These are phyloP conservation scores for Drosophila rubida DNA, from an alignment of 2,888 invertebrate species.

Conservation along the genomic window DNA sequence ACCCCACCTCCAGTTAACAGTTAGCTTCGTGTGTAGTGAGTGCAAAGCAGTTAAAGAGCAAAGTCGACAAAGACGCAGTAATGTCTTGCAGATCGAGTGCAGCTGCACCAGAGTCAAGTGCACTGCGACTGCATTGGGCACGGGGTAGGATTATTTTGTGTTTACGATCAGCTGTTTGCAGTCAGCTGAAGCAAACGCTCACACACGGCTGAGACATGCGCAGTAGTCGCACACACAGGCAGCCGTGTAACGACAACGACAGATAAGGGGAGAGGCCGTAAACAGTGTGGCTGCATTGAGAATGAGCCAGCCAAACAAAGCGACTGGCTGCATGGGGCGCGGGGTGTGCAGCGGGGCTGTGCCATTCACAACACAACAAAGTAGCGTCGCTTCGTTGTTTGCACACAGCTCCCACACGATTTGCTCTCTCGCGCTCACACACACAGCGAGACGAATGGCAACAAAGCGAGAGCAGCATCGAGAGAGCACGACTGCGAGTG, in stretches of 20 bases:
- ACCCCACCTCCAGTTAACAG: conserved; percentile 11
- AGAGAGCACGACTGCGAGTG: conserved; percentile 8
- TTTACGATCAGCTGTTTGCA: conserved; percentile 65
- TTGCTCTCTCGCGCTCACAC: conserved; percentile 8
- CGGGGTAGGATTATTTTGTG: conserved; percentile 41
- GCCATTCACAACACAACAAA: conserved; percentile 29
- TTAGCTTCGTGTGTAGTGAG: conserved; percentile 13
- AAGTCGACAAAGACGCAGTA: conserved; percentile 8
- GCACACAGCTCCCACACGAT: conserved; percentile 13
- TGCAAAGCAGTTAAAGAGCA: not conserved
- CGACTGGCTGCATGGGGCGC: conserved; percentile 10
- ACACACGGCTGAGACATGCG: conserved; percentile 38
- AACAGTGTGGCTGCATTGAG: conserved; percentile 25
- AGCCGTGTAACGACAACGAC: conserved; percentile 1
- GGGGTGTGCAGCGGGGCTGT: not conserved
- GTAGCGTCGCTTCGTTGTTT: conserved; percentile 31
- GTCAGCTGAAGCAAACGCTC: conserved; percentile 46
- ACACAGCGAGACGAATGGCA: conserved; percentile 2
- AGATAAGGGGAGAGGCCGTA: conserved; percentile 30
- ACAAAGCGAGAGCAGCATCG: conserved; percentile 8
- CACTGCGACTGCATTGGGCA: conserved; percentile 34
- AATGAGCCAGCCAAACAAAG: conserved; percentile 36
- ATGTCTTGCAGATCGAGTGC: conserved; percentile 28
- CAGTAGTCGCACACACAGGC: conserved; percentile 1
- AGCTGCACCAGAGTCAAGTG: conserved; percentile 34